Percentiles rank a stretch among this genome's conserved stretches.
These are phyloP conservation scores for Penelope pileata DNA, from an alignment of 2,113 vertebrate genomes.

Conservation along the genomic window DNA sequence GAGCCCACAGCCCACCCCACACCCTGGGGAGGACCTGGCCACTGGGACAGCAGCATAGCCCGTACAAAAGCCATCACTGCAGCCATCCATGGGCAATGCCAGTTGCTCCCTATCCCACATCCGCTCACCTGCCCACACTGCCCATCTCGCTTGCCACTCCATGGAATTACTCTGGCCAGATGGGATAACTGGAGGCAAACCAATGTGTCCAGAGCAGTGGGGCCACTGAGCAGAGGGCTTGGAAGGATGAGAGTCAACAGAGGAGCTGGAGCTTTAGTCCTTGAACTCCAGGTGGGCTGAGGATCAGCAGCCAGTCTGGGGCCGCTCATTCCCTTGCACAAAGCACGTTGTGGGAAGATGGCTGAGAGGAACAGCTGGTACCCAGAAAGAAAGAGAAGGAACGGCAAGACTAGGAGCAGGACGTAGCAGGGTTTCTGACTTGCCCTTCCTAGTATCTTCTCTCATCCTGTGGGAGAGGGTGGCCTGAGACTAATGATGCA, in stretches of 20 bases:
- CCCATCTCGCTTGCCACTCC: neutral
- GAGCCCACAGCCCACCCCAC: neutral
- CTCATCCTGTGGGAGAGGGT: neutral
- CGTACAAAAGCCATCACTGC: neutral
- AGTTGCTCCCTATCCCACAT: neutral
- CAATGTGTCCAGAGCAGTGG: neutral
- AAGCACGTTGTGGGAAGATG: neutral
- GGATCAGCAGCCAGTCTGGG: neutral
- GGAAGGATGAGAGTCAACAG: neutral
- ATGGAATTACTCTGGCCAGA: neutral
- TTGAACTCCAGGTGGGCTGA: neutral
- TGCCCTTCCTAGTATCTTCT: neutral
- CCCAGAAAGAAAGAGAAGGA: neutral
- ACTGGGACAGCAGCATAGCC: neutral
- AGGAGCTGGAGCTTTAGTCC: neutral
- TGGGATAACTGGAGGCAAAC: neutral
- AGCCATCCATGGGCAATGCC: neutral
- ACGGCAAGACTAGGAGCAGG: neutral
- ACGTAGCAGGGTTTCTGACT: neutral
- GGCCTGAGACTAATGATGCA: neutral
- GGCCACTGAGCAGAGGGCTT: neutral
- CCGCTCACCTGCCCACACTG: neutral
- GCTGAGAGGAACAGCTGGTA: neutral
- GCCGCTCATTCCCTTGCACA: neutral
- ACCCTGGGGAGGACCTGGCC: neutral